Evolutionary conservation across 2,888 invertebrate genomes (phyloP), one percentile per base, ranked within the genome.

Genomic region (Ichneumoninae sp.): DNA sequence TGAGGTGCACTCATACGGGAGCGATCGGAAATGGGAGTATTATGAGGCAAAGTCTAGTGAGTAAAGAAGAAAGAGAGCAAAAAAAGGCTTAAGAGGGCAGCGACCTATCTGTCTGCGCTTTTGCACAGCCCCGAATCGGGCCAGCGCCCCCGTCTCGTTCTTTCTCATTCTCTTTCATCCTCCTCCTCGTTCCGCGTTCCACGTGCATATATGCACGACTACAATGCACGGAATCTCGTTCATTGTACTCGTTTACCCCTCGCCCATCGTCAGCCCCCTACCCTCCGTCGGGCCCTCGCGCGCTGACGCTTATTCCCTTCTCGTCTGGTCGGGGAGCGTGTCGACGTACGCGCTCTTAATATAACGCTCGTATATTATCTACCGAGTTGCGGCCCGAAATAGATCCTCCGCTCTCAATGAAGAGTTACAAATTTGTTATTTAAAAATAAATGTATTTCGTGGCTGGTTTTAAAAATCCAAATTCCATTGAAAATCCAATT

Each of bases 31-130:
- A 44, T 62, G 70, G 36, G 50, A 70, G 57, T 74, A 78, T 52
- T 54, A 50, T 65, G 82, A 76, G 81, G 75, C 57, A 77, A 71
- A 84, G 78, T 70, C 71, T 80, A 79, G 83, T 44, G 47, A 65
- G 52, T 52, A 52, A 80, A 62, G 13, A 22, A 60, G 62, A 80
- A 54, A 72, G 79, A 30, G 78, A 74, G 71, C 7, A 54, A 79
- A 86, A 80, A 82, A 78, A 79, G 85, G 83, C 83, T 86, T 77
- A 85, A 84, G 82, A 75, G 84, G 82, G 84, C 84, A 84, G 71
- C 82, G 82, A 84, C 84, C 82, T 84, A 84, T 84, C 84, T 82
- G 84, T 84, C 84, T 82, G 84, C 84, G 77, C 77, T 84, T 80
- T 84, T 84, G 77, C 83, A 62, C 83, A 82, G 81, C 78, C 81